Evolutionary conservation across 2,113 vertebrate genomes (phyloP).

Genomic region (Neotoma lepida): DNA sequence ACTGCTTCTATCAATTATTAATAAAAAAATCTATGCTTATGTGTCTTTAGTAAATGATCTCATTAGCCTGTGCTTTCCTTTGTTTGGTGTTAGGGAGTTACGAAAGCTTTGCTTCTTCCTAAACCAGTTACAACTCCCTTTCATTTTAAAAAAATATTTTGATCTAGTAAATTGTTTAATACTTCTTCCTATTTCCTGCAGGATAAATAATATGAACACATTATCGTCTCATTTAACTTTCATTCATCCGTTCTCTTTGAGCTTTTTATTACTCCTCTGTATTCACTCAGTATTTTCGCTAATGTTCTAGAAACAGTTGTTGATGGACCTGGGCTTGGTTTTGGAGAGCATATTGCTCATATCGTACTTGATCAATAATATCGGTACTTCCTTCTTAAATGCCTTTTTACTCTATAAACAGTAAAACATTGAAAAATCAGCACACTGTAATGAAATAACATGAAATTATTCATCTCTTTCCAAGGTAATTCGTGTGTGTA

Average conservation of each 20-base stretch:
- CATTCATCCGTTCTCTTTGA: background rate
- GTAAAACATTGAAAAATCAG: background rate
- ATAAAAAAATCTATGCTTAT: background rate
- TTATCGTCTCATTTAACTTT: background rate
- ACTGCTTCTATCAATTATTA: conserved; percentile 40
- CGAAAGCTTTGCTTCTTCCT: background rate
- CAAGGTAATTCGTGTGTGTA: background rate
- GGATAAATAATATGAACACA: background rate
- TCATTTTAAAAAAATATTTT: background rate
- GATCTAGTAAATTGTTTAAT: background rate
- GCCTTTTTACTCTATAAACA: background rate
- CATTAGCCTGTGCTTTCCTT: background rate
- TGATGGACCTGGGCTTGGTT: background rate
- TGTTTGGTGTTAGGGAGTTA: background rate
- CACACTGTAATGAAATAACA: background rate
- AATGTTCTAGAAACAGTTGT: background rate
- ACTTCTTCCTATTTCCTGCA: background rate
- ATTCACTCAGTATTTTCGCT: background rate
- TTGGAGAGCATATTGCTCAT: background rate
- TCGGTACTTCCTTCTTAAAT: background rate
- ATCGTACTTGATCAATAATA: background rate
- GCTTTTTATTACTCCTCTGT: background rate
- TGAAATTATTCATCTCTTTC: background rate
- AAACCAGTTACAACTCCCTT: background rate
- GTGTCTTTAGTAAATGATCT: conserved; percentile 1